Evolutionary conservation across 2,888 invertebrate species (phyloP).

Genomic region (Portevinia maculata): DNA sequence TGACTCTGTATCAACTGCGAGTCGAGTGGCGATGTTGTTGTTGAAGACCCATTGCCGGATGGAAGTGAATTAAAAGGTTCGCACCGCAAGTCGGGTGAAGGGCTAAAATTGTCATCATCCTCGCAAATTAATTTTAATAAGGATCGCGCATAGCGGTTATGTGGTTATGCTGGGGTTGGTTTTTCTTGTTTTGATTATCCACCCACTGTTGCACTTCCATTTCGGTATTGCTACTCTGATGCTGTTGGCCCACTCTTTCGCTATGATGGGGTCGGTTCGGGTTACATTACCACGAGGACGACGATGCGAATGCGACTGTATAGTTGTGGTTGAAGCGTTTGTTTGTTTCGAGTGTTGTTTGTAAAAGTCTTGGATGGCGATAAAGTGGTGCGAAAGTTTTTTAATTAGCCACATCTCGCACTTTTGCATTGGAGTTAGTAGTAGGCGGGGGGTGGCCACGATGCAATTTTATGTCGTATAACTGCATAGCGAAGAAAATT

Average conservation of each 20-base stretch:
- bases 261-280: background rate
- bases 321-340: slow-evolving; percentile 45
- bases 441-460: background rate
- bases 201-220: slow-evolving; percentile 25
- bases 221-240: background rate
- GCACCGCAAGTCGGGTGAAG: slow-evolving; percentile 58
- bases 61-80: slow-evolving; percentile 71
- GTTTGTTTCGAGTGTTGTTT: slow-evolving; percentile 69
- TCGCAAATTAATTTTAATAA: slow-evolving; percentile 74
- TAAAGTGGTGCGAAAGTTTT: slow-evolving; percentile 70
- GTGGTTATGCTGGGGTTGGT: slow-evolving; percentile 62
- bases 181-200: slow-evolving; percentile 70
- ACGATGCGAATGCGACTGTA: slow-evolving; percentile 1
- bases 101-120: slow-evolving; percentile 71
- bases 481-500: slow-evolving; percentile 46
- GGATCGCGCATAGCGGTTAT: slow-evolving; percentile 66
- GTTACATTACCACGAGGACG: background rate
- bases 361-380: slow-evolving; percentile 62
- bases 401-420: slow-evolving; percentile 72
- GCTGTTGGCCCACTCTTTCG: background rate
- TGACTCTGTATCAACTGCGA: slow-evolving; percentile 7
- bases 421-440: slow-evolving; percentile 46
- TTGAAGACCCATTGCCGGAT: slow-evolving; percentile 55
- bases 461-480: slow-evolving; percentile 63
- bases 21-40: slow-evolving; percentile 19